These are phyloP conservation scores for Falco punctatus DNA, from an alignment of 2,113 vertebrate genomes.

Conservation along the genomic window DNA sequence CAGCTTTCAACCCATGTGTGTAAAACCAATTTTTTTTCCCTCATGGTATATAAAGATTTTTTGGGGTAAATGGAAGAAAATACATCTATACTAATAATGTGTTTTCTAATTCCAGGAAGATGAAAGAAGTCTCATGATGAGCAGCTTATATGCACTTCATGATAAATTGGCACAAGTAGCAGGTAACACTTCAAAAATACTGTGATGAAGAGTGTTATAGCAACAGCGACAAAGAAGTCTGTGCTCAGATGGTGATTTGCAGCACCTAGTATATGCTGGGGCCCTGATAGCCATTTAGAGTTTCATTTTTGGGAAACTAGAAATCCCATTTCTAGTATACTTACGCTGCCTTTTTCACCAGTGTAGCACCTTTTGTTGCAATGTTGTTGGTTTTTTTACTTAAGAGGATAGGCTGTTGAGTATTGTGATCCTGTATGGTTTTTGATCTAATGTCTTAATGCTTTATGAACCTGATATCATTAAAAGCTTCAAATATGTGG, in stretches of 20 bases:
- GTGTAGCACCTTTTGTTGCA: neutral
- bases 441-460: neutral
- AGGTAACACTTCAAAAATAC: constrained; percentile 78
- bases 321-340: neutral
- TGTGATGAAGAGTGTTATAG: neutral
- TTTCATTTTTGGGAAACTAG: neutral
- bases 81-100: neutral
- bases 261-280: neutral
- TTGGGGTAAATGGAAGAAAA: neutral
- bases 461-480: neutral
- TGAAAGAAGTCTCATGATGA: constrained; percentile 84
- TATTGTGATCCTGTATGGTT: neutral
- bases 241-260: neutral
- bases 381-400: neutral
- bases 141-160: constrained; percentile 90
- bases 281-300: neutral
- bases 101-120: constrained; percentile 75
- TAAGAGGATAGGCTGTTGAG: neutral
- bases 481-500: neutral
- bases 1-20: neutral
- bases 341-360: neutral
- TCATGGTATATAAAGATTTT: neutral
- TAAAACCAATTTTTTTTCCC: neutral
- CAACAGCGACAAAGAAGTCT: neutral
- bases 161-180: constrained; percentile 91